Conservation (phyloP, 1,140 invertebrate species). For the Orchestia grillus region DNA sequence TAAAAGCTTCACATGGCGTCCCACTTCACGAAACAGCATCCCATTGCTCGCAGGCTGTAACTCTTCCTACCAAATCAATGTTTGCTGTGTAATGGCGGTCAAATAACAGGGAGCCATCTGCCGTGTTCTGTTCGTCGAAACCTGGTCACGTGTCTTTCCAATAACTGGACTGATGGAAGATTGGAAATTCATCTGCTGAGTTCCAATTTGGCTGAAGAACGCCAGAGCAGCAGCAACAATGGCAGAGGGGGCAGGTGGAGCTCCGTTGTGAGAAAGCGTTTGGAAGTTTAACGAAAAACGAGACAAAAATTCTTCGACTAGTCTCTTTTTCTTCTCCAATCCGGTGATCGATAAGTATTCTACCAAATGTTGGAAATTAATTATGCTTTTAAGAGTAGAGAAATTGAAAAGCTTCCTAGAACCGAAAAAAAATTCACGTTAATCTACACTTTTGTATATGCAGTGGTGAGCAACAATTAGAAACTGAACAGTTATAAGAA, state of each 20-base stretch:
- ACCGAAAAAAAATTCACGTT: no score
- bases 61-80: neutral
- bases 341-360: neutral
- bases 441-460: neutral
- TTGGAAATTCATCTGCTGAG: constrained; percentile 54
- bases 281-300: neutral
- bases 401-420: neutral
- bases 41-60: neutral
- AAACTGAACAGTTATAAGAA: neutral
- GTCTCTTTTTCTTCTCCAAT: neutral
- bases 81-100: neutral
- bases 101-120: neutral
- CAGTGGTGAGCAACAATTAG: neutral
- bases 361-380: neutral
- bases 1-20: neutral
- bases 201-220: constrained; percentile 52
- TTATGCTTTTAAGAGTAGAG: neutral
- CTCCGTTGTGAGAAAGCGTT: neutral
- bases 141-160: neutral
- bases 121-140: neutral
- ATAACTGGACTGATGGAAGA: constrained; percentile 14
- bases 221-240: constrained; percentile 49
- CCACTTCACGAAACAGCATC: neutral
- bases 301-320: neutral
- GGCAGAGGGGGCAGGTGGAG: neutral